Base-by-base conservation (phyloP, 2,113 vertebrate species). In the Synchiropus splendidus region DNA sequence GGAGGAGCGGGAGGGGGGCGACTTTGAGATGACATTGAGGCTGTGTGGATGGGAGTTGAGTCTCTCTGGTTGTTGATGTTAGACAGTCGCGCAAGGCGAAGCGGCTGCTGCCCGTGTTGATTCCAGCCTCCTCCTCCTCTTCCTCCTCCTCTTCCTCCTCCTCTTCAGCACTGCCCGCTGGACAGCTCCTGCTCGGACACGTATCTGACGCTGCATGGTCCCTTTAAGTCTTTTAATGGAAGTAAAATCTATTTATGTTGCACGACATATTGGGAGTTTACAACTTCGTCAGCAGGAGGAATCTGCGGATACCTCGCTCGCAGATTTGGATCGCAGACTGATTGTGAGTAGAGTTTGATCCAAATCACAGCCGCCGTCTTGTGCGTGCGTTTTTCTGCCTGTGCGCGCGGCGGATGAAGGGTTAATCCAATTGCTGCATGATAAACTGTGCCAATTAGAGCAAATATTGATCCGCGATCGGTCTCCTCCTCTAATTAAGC, bases 1-100 rank as follows among this genome's bases (percentile, higher is more conserved):
- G 21, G 21, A 51, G 31, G 53, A 42, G 18, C 12, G 54, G 55
- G 30, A 69, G 78, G 75, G 75, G 75, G 77, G 50, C 79, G 85
- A 88, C 86, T 85, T 88, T 87, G 81, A 88, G 78, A 85, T 87
- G 85, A 86, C 86, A 88, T 88, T 88, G 86, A 79, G 79, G 81
- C 82, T 82, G 64, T 83, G 82, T 80, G 57, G 83, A 83, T 79
- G 81, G 74, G 80, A 80, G 82, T 77, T 75, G 74, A 81, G 80
- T 74, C 69, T 27, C 21, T 75, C 69, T 70, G 76, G 55, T 77
- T 82, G 79, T 83, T 85, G 82, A 80, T 80, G 82, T 82, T 81
- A 79, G 79, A 83, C 80, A 79, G 82, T 80, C 78, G 75, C 76
- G 67, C 70, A 61, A 76, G 75, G 72, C 77, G 53, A 79, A 80